Evolutionary conservation across 2,888 invertebrate species (phyloP).

Genomic region (Macrophya alboannulata): DNA sequence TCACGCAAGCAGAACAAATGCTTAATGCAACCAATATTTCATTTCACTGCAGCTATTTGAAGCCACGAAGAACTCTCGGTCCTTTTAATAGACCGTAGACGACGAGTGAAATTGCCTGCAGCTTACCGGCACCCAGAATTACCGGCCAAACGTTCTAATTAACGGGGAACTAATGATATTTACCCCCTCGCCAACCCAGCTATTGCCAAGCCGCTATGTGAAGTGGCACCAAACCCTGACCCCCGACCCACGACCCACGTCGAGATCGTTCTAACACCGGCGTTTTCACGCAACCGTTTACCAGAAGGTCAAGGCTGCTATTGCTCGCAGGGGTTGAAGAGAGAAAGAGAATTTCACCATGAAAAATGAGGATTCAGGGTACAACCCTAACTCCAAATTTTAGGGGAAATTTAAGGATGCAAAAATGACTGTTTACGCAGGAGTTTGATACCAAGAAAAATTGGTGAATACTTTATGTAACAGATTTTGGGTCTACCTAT

Average conservation of each 20-base stretch:
- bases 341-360: background rate
- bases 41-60: conserved; percentile 19
- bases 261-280: conserved; percentile 33
- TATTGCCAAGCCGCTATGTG: conserved; percentile 24
- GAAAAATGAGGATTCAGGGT: conserved; percentile 16
- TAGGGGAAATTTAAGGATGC: background rate
- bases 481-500: background rate
- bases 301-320: conserved; percentile 25
- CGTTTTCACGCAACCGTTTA: conserved; percentile 39
- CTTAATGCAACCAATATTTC: background rate
- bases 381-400: conserved; percentile 29
- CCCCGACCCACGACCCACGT: conserved; percentile 39
- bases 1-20: background rate
- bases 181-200: conserved; percentile 20
- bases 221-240: conserved; percentile 44
- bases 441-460: conserved; percentile 5
- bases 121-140: conserved; percentile 9
- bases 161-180: conserved; percentile 37
- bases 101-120: conserved; percentile 36
- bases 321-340: background rate
- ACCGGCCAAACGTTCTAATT: conserved; percentile 41
- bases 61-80: conserved; percentile 19
- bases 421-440: background rate
- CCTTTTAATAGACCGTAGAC: conserved; percentile 39
- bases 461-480: background rate